Conservation (phyloP, 2,888 invertebrate genomes). For the Chouioia cunea region DNA sequence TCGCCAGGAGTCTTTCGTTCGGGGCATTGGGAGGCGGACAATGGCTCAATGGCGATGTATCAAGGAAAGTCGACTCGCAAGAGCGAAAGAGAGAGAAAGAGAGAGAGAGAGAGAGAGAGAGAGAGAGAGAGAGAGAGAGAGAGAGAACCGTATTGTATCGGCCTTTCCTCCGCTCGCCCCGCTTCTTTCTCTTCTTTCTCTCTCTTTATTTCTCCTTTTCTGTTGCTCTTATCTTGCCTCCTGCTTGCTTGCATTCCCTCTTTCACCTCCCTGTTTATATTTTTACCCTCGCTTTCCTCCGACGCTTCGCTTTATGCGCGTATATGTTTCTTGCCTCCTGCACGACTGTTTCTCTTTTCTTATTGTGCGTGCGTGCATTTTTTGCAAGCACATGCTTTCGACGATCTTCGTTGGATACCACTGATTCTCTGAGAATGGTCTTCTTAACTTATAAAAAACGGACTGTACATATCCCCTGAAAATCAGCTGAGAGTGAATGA, state of each 20-base stretch:
- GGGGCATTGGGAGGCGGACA: slow-evolving; percentile 68
- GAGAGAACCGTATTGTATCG: slow-evolving; percentile 66
- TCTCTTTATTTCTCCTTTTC: slow-evolving; percentile 27
- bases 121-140: slow-evolving; percentile 47
- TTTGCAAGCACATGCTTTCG: too few relatives aligned
- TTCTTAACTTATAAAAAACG: too few relatives aligned
- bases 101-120: slow-evolving; percentile 51
- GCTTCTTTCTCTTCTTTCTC: slow-evolving; percentile 27
- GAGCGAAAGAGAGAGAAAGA: slow-evolving; percentile 52
- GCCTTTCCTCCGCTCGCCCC: slow-evolving; percentile 59
- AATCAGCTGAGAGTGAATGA: too few relatives aligned
- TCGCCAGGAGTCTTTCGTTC: slow-evolving; percentile 66
- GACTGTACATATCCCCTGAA: too few relatives aligned
- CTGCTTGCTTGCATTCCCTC: slow-evolving; percentile 39
- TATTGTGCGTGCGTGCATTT: too few relatives aligned
- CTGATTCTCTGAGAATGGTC: too few relatives aligned
- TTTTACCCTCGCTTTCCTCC: slow-evolving; percentile 48
- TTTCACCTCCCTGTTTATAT: slow-evolving; percentile 35
- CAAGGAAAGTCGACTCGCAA: slow-evolving; percentile 69
- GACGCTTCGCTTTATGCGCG: slow-evolving; percentile 32
- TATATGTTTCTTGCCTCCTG: neutral
- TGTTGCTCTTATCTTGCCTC: slow-evolving; percentile 36
- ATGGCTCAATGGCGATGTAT: slow-evolving; percentile 69
- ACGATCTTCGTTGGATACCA: too few relatives aligned
- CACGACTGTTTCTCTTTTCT: too few relatives aligned